Percentiles rank a stretch among this genome's conserved stretches.
phyloP scores from a whole-genome alignment of 2,797 vertebrate genomes.

The Benthosema pterotum region DNA sequence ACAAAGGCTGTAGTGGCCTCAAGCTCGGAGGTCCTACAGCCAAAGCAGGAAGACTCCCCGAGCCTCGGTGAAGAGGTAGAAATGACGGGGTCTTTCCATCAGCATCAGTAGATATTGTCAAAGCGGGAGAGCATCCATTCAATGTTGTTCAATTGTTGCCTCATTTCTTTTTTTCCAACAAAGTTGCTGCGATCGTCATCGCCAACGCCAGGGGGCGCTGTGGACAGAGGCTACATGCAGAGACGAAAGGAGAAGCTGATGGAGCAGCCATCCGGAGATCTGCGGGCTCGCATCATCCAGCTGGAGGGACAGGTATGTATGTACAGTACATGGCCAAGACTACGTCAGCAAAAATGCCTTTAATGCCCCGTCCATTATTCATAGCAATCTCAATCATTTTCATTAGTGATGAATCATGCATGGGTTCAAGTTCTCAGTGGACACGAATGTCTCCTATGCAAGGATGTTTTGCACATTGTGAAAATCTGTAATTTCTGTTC shows the following conservation, averaged over 20 bases:
- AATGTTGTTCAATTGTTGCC: background rate
- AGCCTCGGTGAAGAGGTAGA: constrained; percentile 37
- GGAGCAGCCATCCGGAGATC: constrained; percentile 65
- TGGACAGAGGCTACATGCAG: constrained; percentile 47
- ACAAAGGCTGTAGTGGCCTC: constrained; percentile 71
- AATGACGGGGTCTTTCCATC: background rate
- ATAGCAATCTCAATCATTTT: too few relatives aligned
- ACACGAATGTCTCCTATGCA: too few relatives aligned
- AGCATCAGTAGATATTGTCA: background rate
- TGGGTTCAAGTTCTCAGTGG: too few relatives aligned
- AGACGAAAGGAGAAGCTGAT: constrained; percentile 45
- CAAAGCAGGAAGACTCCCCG: constrained; percentile 41
- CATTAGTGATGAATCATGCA: too few relatives aligned
- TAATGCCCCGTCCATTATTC: too few relatives aligned
- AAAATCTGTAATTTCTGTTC: too few relatives aligned
- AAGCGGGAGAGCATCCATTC: background rate
- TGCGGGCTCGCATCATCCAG: constrained; percentile 80
- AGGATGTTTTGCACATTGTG: too few relatives aligned
- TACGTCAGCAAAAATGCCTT: too few relatives aligned
- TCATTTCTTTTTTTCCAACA: constrained; percentile 6
- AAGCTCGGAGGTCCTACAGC: constrained; percentile 55
- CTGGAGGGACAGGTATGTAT: constrained; percentile 85
- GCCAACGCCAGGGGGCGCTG: constrained; percentile 42
- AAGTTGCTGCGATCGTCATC: constrained; percentile 65
- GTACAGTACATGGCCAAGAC: too few relatives aligned